These are phyloP conservation scores for Venustaconcha ellipsiformis DNA, from an alignment of 1,140 invertebrate genomes.

Conservation along the genomic window DNA sequence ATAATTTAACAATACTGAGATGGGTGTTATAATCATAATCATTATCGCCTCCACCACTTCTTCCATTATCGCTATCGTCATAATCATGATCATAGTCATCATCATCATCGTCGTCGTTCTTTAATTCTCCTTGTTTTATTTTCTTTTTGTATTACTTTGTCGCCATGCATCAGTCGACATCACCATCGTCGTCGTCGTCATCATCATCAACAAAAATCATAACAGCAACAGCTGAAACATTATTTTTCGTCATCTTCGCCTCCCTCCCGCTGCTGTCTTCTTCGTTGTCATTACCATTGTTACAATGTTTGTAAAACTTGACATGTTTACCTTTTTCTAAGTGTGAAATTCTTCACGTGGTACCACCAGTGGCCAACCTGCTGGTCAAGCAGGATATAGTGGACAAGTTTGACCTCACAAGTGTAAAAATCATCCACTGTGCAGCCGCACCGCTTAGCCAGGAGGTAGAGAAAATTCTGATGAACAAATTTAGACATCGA, in stretches of 20 bases:
- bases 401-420: constrained; percentile 17
- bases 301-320: background rate
- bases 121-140: too few relatives aligned
- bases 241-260: background rate
- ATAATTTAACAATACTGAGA: too few relatives aligned
- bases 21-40: too few relatives aligned
- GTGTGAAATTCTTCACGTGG: constrained; percentile 18
- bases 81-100: too few relatives aligned
- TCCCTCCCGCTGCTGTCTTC: background rate
- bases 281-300: background rate
- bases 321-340: background rate
- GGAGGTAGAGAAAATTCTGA: constrained; percentile 15
- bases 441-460: constrained; percentile 26
- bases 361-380: constrained; percentile 19
- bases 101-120: too few relatives aligned
- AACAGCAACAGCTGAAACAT: too few relatives aligned
- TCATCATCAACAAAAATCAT: too few relatives aligned
- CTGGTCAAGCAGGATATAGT: constrained; percentile 14
- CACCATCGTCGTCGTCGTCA: too few relatives aligned
- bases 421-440: constrained; percentile 6
- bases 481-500: constrained; percentile 10
- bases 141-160: too few relatives aligned
- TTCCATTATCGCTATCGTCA: too few relatives aligned
- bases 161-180: too few relatives aligned
- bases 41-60: too few relatives aligned